phyloP scores from a whole-genome alignment of 1,140 invertebrate genomes.

The Sycobia sp. region DNA sequence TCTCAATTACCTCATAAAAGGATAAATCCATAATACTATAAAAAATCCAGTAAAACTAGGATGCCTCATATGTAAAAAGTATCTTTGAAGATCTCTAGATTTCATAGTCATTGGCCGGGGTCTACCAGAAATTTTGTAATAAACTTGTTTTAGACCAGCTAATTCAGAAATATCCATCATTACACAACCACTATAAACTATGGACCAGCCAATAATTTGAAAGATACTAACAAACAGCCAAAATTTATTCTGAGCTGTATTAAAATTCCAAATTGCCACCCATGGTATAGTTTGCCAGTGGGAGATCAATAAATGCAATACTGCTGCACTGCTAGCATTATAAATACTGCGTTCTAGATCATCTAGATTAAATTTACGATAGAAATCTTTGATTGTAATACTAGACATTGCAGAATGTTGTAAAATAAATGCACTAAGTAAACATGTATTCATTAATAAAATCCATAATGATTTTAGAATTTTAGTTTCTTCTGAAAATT shows the following conservation, averaged over 20 bases:
- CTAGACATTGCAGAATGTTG: constrained; percentile 63
- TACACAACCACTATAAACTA: constrained; percentile 68
- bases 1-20: constrained; percentile 64
- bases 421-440: constrained; percentile 60
- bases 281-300: constrained; percentile 59
- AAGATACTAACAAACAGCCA: constrained; percentile 59
- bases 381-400: constrained; percentile 53
- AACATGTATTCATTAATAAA: constrained; percentile 55
- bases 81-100: constrained; percentile 55
- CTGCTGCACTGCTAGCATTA: constrained; percentile 48
- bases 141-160: constrained; percentile 67
- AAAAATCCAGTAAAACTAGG: constrained; percentile 64
- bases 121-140: constrained; percentile 58
- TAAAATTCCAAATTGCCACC: constrained; percentile 60
- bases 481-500: neutral
- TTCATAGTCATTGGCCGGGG: constrained; percentile 58
- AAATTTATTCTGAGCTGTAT: constrained; percentile 51
- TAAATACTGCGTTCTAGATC: constrained; percentile 62
- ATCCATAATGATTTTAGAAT: constrained; percentile 40
- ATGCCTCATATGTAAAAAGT: constrained; percentile 64
- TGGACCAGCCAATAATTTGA: constrained; percentile 65
- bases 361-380: constrained; percentile 51
- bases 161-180: constrained; percentile 69
- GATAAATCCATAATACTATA: constrained; percentile 62
- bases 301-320: constrained; percentile 50